Conservation (phyloP, 2,113 vertebrate genomes). For the Rhinolophus ferrumequinum region DNA sequence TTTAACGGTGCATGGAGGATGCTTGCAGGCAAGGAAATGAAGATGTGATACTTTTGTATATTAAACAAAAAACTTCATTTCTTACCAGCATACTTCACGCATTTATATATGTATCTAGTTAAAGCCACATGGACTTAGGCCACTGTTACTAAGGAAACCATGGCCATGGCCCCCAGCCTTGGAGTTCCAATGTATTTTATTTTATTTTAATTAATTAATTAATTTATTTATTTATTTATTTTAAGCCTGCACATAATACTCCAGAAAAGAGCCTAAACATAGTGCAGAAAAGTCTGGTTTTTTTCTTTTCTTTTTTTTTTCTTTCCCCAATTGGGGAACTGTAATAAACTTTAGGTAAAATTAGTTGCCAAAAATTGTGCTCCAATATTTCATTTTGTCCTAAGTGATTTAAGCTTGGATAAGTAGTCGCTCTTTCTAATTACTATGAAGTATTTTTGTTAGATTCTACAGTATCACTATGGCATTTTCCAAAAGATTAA, state of each 20-base stretch:
- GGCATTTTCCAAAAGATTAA: slow-evolving; percentile 37
- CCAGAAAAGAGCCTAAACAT: neutral
- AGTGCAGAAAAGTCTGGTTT: neutral
- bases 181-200: neutral
- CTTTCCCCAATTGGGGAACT: neutral
- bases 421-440: slow-evolving; percentile 1
- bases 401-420: slow-evolving; percentile 23
- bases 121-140: neutral
- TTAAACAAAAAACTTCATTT: neutral
- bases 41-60: neutral
- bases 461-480: neutral
- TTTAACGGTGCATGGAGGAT: neutral
- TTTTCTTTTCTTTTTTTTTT: neutral
- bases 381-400: neutral
- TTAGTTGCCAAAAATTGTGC: neutral
- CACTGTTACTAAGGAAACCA: neutral
- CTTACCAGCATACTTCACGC: neutral
- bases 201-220: no score
- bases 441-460: slow-evolving; percentile 4
- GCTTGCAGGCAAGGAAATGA: neutral
- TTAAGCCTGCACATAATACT: neutral
- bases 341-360: neutral
- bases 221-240: neutral
- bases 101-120: neutral
- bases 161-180: neutral